Conservation (phyloP, 2,113 vertebrate species). For the Strix aluco region DNA sequence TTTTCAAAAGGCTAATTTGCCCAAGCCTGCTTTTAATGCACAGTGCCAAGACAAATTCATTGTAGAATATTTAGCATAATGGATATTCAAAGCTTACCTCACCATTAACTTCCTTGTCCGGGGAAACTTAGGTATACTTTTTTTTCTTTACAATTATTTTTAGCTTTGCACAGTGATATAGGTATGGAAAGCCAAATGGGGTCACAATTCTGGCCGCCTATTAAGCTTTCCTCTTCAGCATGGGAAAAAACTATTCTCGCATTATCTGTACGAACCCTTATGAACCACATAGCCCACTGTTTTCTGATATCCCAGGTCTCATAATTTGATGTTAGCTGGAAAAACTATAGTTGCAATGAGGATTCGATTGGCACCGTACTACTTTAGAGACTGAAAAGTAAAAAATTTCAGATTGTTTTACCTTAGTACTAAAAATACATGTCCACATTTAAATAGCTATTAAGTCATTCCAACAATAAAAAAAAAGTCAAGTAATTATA, state of each 20-base stretch:
- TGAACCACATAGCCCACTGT: neutral
- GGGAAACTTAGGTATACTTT: neutral
- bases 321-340: neutral
- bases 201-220: neutral
- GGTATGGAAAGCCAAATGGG: neutral
- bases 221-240: neutral
- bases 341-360: neutral
- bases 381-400: neutral
- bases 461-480: neutral
- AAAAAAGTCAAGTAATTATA: neutral
- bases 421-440: neutral
- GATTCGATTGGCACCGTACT: neutral
- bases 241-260: neutral
- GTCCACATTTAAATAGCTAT: neutral
- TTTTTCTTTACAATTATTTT: neutral
- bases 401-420: neutral
- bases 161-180: neutral
- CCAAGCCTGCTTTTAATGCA: neutral
- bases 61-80: neutral
- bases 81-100: neutral
- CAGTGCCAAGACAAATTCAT: neutral
- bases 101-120: neutral
- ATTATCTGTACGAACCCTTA: neutral
- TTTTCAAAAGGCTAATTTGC: neutral
- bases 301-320: neutral